Percentiles rank a stretch among this genome's conserved stretches.
Conservation (phyloP, 2,888 invertebrate genomes). For the Pristionchus mayeri region DNA sequence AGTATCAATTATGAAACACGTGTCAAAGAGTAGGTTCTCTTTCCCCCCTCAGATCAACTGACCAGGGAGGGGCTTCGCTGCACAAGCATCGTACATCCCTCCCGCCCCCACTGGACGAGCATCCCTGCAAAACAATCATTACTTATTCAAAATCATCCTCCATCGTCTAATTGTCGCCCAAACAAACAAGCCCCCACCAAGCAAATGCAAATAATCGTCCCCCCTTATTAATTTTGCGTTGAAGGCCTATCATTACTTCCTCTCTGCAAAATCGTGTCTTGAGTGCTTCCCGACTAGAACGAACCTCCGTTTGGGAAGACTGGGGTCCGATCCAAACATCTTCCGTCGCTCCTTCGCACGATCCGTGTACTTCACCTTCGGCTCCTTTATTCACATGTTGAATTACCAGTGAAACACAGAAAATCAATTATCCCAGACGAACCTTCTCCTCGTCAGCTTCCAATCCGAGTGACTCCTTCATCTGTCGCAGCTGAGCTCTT, state of each 20-base stretch:
- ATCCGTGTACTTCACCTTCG: slow-evolving; percentile 54
- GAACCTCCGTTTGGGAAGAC: slow-evolving; percentile 25
- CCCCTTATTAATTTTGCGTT: background rate
- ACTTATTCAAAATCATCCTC: background rate
- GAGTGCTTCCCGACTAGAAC: no score
- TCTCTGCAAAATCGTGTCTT: no score
- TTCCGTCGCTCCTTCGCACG: slow-evolving; percentile 59
- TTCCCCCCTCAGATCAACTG: no score
- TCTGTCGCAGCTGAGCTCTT: slow-evolving; percentile 83
- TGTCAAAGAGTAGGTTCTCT: no score
- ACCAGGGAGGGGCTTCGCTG: slow-evolving; percentile 49
- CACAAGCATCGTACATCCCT: slow-evolving; percentile 48
- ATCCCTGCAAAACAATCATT: background rate
- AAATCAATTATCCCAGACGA: background rate
- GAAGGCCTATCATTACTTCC: background rate
- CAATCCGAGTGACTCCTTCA: slow-evolving; percentile 85
- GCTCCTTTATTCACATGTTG: slow-evolving; percentile 5
- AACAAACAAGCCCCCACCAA: background rate
- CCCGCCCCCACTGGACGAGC: background rate
- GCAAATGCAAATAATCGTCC: background rate
- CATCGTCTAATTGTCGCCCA: background rate
- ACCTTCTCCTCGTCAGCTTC: slow-evolving; percentile 71
- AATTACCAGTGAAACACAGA: background rate
- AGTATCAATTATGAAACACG: no score
- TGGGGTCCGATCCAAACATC: slow-evolving; percentile 56